Base-by-base conservation (phyloP, 2,888 invertebrate species). In the Drosophila parthenogenetica region DNA sequence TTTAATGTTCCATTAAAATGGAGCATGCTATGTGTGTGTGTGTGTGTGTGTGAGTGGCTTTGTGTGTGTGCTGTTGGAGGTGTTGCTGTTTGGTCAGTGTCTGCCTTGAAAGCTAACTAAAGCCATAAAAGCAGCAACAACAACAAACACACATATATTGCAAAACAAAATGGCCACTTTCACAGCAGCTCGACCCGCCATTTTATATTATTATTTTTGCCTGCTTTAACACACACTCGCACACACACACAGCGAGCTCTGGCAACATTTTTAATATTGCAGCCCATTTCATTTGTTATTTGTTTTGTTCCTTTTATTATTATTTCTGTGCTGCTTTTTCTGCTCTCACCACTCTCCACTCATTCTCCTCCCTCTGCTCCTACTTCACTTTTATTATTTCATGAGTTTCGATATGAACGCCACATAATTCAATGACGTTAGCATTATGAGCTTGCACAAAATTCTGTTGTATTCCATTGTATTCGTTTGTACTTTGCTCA, bases 1-100 rank as follows among this genome's bases (percentile, higher is more conserved):
- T 79, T 85, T 85, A 89, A 85, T 85, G 87, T 84, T 71, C 78
- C 87, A 87, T 87, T 84, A 84, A 84, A 88, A 77, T 66, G 68
- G 69, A 62, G 43, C 54, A 16, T 43, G 66, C 45, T 60, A 37
- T 51, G 37, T 46, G 48, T 69, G 25, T 69, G 40, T 55, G 16
- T 61, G 22, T 77, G 48, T 50, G 53, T 50, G 42, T 50, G n/a
- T 69, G n/a, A n/a, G n/a, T n/a, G n/a, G n/a, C n/a, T n/a, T n/a
- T n/a, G 45, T 66, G 55, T 57, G n/a, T 54, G 35, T 35, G 35
- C 13, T 35, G 35, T 13, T 46, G 46, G 45, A 69, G 70, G 57
- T 79, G 58, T 50, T 82, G 71, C 70, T 78, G 42, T 63, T 80
- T 67, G 84, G 81, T 49, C 76, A 70, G 80, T 43, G 77, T 53